phyloP scores from a whole-genome alignment of 2,797 vertebrate genomes.

The Astyanax mexicanus region DNA sequence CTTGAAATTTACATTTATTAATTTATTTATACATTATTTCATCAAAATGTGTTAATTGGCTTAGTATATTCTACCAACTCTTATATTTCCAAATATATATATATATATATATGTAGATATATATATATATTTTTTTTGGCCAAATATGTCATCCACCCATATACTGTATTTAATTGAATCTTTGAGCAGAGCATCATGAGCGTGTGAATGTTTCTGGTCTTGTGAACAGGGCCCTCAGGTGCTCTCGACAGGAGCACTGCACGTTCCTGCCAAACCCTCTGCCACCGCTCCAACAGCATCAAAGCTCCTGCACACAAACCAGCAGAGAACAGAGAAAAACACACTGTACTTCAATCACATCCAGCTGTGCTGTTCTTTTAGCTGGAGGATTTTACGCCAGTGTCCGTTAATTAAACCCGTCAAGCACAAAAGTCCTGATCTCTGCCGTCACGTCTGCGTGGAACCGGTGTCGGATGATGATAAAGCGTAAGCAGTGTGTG shows the following conservation, averaged over 20 bases:
- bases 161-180: too few relatives aligned
- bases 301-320: constrained; percentile 8
- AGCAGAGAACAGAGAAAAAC: neutral
- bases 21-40: too few relatives aligned
- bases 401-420: constrained; percentile 34
- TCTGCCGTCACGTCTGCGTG: constrained; percentile 5
- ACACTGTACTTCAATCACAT: constrained; percentile 1
- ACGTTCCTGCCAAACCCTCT: constrained; percentile 2
- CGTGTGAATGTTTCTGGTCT: constrained; percentile 31
- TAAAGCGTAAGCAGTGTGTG: neutral
- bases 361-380: constrained; percentile 21
- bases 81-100: too few relatives aligned
- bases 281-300: neutral
- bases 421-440: neutral
- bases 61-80: too few relatives aligned
- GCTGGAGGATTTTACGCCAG: constrained; percentile 9
- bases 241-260: neutral
- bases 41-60: too few relatives aligned
- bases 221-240: too few relatives aligned
- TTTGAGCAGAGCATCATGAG: too few relatives aligned
- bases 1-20: too few relatives aligned
- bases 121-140: too few relatives aligned
- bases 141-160: too few relatives aligned
- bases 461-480: neutral
- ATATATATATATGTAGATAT: too few relatives aligned